A percentile compares a stretch with the other conserved stretches of the same genome.
These are phyloP conservation scores for Emydocephalus ijimae DNA, from an alignment of 2,113 vertebrate species.

Conservation along the genomic window DNA sequence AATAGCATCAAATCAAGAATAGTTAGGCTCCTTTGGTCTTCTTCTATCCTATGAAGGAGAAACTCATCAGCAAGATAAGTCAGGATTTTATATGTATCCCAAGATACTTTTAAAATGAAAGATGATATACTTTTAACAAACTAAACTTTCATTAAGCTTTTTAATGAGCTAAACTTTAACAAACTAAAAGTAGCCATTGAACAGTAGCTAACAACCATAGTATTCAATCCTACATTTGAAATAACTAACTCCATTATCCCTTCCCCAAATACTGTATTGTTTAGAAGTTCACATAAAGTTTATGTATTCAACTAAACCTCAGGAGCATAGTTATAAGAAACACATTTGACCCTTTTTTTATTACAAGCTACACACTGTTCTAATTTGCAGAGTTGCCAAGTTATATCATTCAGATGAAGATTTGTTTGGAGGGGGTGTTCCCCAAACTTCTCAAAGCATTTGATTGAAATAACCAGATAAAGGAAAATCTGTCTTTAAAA, in stretches of 20 bases:
- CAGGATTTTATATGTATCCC: background rate
- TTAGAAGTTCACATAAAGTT: conserved; percentile 68
- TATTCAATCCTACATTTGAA: conserved; percentile 34
- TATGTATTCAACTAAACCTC: conserved; percentile 55
- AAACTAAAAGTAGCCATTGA: background rate
- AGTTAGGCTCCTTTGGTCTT: background rate
- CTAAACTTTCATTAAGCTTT: background rate
- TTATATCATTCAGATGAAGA: conserved; percentile 38
- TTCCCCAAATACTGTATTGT: conserved; percentile 12
- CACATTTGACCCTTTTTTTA: conserved; percentile 45
- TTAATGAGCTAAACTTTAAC: background rate
- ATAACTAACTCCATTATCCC: conserved; percentile 13
- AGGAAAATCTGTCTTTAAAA: conserved; percentile 24
- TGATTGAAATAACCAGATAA: conserved; percentile 40
- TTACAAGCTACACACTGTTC: conserved; percentile 50
- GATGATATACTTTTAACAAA: background rate
- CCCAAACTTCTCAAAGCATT: conserved; percentile 4
- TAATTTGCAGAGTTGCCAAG: conserved; percentile 52
- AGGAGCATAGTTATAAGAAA: conserved; percentile 47
- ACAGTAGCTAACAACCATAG: conserved; percentile 10
- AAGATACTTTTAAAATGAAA: background rate
- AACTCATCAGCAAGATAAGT: background rate
- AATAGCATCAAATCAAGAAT: background rate
- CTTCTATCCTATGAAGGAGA: background rate
- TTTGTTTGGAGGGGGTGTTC: background rate